Percentiles rank a stretch among this genome's conserved stretches.
phyloP scores from a whole-genome alignment of 2,113 vertebrate species.

The Danionella cerebrum region DNA sequence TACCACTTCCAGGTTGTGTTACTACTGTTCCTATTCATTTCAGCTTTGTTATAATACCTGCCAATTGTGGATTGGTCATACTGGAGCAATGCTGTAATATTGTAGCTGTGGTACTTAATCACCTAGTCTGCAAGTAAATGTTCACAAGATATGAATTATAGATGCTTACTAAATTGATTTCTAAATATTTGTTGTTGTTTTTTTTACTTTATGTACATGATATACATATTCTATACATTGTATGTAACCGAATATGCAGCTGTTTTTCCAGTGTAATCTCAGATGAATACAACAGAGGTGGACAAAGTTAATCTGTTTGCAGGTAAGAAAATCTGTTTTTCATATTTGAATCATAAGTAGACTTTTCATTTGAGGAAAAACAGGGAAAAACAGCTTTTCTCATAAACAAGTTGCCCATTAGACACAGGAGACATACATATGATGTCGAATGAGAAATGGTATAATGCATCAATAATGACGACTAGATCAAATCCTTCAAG shows the following conservation, averaged over 20 bases:
- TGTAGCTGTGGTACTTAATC: too few relatives aligned
- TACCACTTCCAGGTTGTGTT: too few relatives aligned
- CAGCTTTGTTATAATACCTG: too few relatives aligned
- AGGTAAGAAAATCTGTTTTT: constrained; percentile 57
- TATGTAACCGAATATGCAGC: too few relatives aligned
- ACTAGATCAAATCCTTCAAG: constrained; percentile 53
- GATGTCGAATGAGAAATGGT: background rate
- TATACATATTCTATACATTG: too few relatives aligned
- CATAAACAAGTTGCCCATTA: background rate
- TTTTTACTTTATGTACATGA: background rate
- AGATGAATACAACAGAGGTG: too few relatives aligned
- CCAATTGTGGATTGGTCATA: too few relatives aligned
- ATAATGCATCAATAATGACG: constrained; percentile 53
- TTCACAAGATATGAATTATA: too few relatives aligned
- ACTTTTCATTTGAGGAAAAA: background rate
- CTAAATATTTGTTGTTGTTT: background rate
- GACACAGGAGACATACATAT: background rate
- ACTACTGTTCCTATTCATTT: too few relatives aligned
- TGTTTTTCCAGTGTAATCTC: background rate
- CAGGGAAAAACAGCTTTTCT: constrained; percentile 5
- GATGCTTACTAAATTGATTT: too few relatives aligned
- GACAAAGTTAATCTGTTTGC: constrained; percentile 75
- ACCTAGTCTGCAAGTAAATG: too few relatives aligned
- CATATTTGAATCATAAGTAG: background rate
- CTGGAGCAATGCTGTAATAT: too few relatives aligned